Evolutionary conservation across 1,140 invertebrate genomes (phyloP).

Genomic region (Saxidomus purpurata): DNA sequence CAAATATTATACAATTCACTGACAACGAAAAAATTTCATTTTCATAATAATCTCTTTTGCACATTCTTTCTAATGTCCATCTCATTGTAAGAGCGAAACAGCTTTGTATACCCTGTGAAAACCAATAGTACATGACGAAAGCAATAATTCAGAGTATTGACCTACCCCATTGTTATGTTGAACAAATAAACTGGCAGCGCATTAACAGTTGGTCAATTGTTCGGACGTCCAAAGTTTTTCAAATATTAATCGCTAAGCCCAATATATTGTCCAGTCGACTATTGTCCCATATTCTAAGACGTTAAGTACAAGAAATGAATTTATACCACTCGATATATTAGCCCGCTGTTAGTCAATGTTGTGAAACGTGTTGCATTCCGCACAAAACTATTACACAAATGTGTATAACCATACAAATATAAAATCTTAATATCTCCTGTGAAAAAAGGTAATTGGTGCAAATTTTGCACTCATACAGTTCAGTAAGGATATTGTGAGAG

Average conservation of each 20-base stretch:
- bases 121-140: background rate
- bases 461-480: background rate
- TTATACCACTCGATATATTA: background rate
- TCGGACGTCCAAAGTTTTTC: background rate
- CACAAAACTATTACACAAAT: background rate
- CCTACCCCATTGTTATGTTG: slow-evolving; percentile 5
- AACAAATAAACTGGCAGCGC: slow-evolving; percentile 1
- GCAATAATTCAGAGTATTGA: slow-evolving; percentile 8
- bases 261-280: background rate
- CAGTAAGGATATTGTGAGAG: too few relatives aligned
- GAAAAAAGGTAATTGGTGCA: background rate
- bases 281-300: background rate
- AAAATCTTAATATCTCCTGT: background rate
- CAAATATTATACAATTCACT: too few relatives aligned
- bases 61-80: too few relatives aligned
- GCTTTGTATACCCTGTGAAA: background rate
- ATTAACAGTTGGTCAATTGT: slow-evolving; percentile 18
- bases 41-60: too few relatives aligned
- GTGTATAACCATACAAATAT: background rate
- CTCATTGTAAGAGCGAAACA: too few relatives aligned
- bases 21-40: too few relatives aligned
- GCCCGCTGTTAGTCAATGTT: background rate
- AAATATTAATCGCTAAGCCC: slow-evolving; percentile 25
- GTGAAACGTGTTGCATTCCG: background rate
- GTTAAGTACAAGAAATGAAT: background rate